Evolutionary conservation across 92 coral and sea anemone genomes (phyloP).

Genomic region (Blastomussa wellsi): DNA sequence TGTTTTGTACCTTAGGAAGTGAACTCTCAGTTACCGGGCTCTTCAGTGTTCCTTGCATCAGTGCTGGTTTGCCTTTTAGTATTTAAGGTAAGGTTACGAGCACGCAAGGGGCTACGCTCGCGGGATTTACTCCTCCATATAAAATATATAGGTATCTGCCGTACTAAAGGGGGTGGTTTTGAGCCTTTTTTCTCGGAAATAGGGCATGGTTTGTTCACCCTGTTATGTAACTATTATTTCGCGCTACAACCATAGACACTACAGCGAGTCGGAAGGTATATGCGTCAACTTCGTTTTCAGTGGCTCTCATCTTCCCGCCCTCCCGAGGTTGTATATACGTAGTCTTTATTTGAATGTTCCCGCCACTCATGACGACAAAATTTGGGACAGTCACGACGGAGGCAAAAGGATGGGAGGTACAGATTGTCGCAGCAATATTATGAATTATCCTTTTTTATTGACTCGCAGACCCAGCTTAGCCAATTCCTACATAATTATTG

Average conservation of each 20-base stretch:
- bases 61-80: conserved; percentile 54
- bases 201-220: too few species aligned
- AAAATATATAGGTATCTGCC: not conserved
- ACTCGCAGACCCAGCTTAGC: conserved; percentile 55
- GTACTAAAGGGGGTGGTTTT: not conserved
- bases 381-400: not conserved
- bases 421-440: not conserved
- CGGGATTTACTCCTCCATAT: too few species aligned
- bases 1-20: conserved; percentile 18
- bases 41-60: conserved; percentile 56
- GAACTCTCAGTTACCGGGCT: conserved; percentile 45
- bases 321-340: too few species aligned
- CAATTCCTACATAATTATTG: conserved; percentile 56
- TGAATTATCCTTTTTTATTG: not conserved
- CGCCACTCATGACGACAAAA: not conserved
- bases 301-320: too few species aligned
- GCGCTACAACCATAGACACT: too few species aligned
- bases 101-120: too few species aligned
- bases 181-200: too few species aligned
- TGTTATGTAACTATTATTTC: too few species aligned
- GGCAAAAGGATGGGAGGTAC: not conserved
- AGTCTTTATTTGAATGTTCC: not conserved
- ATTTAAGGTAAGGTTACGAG: conserved; percentile 51
- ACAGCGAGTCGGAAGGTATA: too few species aligned
- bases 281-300: too few species aligned